Evolutionary conservation across 2,797 vertebrate species (phyloP).

Genomic region (Bradypus variegatus): DNA sequence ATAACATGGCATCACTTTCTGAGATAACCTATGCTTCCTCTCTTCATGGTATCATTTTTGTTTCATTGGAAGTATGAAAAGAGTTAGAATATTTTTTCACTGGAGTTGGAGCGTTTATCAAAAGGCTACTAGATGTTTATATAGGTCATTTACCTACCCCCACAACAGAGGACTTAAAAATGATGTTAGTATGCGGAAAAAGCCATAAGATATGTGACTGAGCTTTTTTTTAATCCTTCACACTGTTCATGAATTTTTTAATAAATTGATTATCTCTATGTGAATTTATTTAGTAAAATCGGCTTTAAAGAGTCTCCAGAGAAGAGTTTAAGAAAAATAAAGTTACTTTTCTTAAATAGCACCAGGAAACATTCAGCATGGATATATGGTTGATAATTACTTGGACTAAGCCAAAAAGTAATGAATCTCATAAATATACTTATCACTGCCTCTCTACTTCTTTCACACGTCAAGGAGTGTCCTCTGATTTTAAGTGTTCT

Average conservation of each 20-base stretch:
- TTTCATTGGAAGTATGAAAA: not conserved
- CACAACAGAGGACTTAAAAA: not conserved
- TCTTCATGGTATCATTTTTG: not conserved
- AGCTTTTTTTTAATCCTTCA: not conserved
- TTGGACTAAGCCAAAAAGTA: not conserved
- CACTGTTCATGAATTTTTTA: not conserved
- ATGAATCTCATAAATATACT: not conserved
- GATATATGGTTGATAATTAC: not conserved
- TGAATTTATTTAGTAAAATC: conserved; percentile 17
- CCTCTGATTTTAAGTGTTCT: not conserved
- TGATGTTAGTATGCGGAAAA: not conserved
- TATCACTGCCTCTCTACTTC: not conserved
- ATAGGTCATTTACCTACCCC: not conserved
- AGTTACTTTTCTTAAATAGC: conserved; percentile 3
- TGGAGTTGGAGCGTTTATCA: conserved; percentile 13
- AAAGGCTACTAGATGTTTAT: not conserved
- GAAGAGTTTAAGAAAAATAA: not conserved
- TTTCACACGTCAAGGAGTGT: not conserved
- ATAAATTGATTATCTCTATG: not conserved
- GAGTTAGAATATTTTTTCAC: not conserved
- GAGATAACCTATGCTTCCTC: not conserved
- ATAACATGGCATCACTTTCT: not conserved
- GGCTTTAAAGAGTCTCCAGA: conserved; percentile 5
- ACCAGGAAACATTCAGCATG: not conserved
- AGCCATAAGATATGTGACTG: not conserved